Evolutionary conservation across 2,797 vertebrate genomes (phyloP), one percentile per base, ranked within the genome.

Genomic region (Pseudomugil gertrudae): DNA sequence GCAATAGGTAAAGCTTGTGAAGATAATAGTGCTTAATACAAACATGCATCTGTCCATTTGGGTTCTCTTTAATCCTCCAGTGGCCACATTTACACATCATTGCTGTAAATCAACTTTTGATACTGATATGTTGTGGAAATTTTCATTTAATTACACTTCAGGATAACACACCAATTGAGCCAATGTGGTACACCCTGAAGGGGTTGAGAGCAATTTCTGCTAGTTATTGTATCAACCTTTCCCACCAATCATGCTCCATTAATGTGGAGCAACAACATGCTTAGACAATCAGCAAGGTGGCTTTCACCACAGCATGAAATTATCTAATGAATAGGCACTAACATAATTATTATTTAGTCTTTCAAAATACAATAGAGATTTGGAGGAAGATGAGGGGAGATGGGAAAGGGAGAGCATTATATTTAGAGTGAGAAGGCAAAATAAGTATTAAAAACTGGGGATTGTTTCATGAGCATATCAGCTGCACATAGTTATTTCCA

Each of bases 321-420:
- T 63, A 63, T 84, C 67, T 77, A 81, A 81, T 89, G 67, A 86
- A 89, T 87, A 76, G 63, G 52, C 65, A 64, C 62, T 68, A 69
- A 72, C 80, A 87, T 85, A 80, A 85, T 82, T 81, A 88, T 86
- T 67, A 84, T 81, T 82, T 79, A 81, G 78, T 67, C 72, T 87
- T 88, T 86, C 79, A 80, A 74, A 74, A 79, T 69, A 78, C 64
- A 86, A 85, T 76, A 57, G 71, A 83, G 75, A 78, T 81, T 70
- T 62, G 30, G 27, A 64, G 52, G 45, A 71, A 55, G 30, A 52
- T 71, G 69, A 69, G 55, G 35, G 47, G 21, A 43, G 79, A 84
- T 60, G 59, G 60, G 76, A 67, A 78, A 75, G 19, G 40, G 19
- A 71, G 53, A 50, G 43, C 67, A 53, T 82, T 79, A 64, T 68